Evolutionary conservation across 2,113 vertebrate genomes (phyloP).

Genomic region (Eretmodus cyanostictus): DNA sequence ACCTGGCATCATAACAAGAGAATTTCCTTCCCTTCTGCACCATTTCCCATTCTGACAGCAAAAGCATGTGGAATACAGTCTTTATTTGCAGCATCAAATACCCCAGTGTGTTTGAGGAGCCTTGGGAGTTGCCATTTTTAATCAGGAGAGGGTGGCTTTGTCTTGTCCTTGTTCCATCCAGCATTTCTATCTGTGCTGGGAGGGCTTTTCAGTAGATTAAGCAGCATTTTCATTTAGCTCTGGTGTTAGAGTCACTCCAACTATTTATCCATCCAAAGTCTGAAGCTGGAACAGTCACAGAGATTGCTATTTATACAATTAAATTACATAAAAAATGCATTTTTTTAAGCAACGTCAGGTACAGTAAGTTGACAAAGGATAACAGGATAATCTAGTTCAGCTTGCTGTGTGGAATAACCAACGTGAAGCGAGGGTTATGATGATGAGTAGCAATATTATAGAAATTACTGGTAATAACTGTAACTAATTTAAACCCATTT

Average conservation of each 20-base stretch:
- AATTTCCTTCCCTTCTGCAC: background rate
- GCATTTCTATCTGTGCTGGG: slow-evolving; percentile 35
- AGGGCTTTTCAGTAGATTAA: slow-evolving; percentile 56
- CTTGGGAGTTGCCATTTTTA: slow-evolving; percentile 57
- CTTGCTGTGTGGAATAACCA: background rate
- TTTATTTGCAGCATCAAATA: slow-evolving; percentile 30
- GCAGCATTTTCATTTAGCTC: slow-evolving; percentile 44
- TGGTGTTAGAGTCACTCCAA: slow-evolving; percentile 24
- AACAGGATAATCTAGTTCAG: slow-evolving; percentile 10
- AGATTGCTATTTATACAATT: slow-evolving; percentile 20
- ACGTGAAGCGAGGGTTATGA: background rate
- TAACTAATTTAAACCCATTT: slow-evolving; percentile 11
- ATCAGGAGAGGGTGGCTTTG: slow-evolving; percentile 54
- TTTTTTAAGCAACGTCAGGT: background rate
- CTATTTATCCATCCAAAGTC: slow-evolving; percentile 24
- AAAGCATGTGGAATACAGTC: slow-evolving; percentile 3
- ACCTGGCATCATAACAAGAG: background rate
- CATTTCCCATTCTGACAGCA: background rate
- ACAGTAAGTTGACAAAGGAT: slow-evolving; percentile 1
- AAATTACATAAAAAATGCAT: background rate
- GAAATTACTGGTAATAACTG: background rate
- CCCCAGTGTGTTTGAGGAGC: slow-evolving; percentile 20
- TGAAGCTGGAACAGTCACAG: slow-evolving; percentile 16
- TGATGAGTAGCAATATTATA: background rate
- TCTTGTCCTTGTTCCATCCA: slow-evolving; percentile 50